phyloP scores from a whole-genome alignment of 1,140 invertebrate species.

The Neocloeon triangulifer region DNA sequence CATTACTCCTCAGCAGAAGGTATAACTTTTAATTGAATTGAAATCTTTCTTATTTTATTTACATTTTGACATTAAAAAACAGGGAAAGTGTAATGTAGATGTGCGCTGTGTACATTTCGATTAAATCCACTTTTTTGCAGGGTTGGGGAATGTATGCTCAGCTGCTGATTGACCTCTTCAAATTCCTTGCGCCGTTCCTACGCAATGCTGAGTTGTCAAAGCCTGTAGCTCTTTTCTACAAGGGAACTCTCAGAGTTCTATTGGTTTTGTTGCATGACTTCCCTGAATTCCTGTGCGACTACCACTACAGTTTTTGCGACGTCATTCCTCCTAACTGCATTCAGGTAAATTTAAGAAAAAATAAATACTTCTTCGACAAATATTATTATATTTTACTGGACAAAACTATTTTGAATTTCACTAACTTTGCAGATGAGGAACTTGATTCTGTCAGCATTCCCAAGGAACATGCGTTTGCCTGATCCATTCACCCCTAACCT shows the following conservation, averaged over 20 bases:
- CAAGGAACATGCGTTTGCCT: constrained; percentile 88
- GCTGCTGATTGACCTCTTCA: constrained; percentile 85
- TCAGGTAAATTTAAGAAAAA: constrained; percentile 24
- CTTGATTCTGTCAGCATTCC: constrained; percentile 91
- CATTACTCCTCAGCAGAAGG: constrained; percentile 45
- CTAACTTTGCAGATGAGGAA: constrained; percentile 63
- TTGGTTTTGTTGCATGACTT: constrained; percentile 94
- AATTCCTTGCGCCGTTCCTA: constrained; percentile 88
- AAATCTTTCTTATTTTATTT: neutral
- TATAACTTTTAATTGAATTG: constrained; percentile 9
- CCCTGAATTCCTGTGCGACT: constrained; percentile 97
- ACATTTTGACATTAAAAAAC: no score
- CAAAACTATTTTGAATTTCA: constrained; percentile 3
- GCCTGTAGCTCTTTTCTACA: constrained; percentile 77
- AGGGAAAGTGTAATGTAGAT: no score
- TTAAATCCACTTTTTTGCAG: constrained; percentile 10
- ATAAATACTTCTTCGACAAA: neutral
- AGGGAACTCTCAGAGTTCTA: constrained; percentile 84
- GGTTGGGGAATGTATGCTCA: constrained; percentile 79
- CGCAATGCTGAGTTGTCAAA: constrained; percentile 89
- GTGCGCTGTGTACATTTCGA: no score
- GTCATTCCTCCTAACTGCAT: constrained; percentile 98
- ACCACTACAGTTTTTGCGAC: constrained; percentile 98
- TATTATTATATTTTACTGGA: constrained; percentile 3
- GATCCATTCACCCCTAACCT: constrained; percentile 95